Conservation (phyloP, 2,113 vertebrate genomes). For the Fregata magnificens region DNA sequence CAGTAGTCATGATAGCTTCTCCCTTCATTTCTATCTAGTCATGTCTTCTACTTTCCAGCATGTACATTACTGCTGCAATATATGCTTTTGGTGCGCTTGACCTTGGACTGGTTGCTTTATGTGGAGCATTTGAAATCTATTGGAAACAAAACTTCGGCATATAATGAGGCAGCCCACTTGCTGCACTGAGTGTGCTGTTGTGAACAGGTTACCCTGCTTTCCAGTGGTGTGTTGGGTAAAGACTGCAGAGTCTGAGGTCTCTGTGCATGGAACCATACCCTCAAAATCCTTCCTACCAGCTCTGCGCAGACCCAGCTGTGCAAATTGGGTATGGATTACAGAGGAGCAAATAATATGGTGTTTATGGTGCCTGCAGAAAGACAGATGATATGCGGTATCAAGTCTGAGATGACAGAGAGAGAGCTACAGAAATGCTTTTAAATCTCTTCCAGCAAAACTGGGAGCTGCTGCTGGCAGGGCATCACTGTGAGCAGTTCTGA, state of each 20-base stretch:
- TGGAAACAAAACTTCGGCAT: background rate
- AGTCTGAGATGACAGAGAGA: background rate
- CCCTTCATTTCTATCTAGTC: background rate
- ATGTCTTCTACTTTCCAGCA: background rate
- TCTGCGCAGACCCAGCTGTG: background rate
- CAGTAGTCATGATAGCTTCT: background rate
- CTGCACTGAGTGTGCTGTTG: background rate
- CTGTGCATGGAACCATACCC: background rate
- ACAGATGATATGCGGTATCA: accelerated
- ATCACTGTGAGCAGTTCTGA: background rate
- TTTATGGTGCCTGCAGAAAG: background rate
- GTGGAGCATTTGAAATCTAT: background rate
- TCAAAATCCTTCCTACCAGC: background rate
- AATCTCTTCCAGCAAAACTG: background rate
- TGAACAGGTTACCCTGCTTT: background rate
- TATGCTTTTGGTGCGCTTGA: background rate
- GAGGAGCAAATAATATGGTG: background rate
- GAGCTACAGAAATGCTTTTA: background rate
- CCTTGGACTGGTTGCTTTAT: background rate
- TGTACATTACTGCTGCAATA: background rate
- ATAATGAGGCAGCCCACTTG: background rate
- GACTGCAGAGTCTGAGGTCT: background rate
- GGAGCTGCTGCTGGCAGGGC: background rate
- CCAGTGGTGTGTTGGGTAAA: background rate
- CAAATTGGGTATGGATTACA: background rate